Evolutionary conservation across 1,140 invertebrate species (phyloP).

Genomic region (Zaprionus africanus): DNA sequence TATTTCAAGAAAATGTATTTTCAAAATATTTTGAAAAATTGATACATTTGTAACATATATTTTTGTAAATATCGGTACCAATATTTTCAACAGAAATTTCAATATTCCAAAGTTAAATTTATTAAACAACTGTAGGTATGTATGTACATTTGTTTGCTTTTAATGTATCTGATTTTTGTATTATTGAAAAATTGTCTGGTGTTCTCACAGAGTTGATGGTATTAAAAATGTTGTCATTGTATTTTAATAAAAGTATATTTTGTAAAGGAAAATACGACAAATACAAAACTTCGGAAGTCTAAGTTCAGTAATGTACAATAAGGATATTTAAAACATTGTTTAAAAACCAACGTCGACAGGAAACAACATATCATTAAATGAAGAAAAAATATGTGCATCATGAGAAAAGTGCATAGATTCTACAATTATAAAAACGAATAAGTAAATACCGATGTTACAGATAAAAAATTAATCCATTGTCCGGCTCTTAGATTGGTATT

Average conservation of each 20-base stretch:
- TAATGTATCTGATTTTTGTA: neutral
- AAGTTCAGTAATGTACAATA: conserved; percentile 65
- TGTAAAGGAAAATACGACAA: conserved; percentile 79
- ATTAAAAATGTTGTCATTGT: conserved; percentile 1
- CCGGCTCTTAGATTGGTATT: conserved; percentile 7
- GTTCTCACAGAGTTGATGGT: neutral
- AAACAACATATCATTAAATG: conserved; percentile 56
- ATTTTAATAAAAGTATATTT: conserved; percentile 64
- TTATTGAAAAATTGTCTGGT: neutral
- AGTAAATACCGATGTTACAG: neutral
- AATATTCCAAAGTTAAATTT: neutral
- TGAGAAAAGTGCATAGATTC: conserved; percentile 38
- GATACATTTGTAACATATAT: too few species aligned
- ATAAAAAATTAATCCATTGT: conserved; percentile 14
- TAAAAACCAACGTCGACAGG: conserved; percentile 57
- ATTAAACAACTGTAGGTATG: neutral
- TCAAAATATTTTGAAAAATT: too few species aligned
- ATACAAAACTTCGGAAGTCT: conserved; percentile 65
- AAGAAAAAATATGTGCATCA: conserved; percentile 41
- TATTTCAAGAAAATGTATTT: too few species aligned
- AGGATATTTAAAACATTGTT: conserved; percentile 56
- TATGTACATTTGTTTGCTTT: neutral
- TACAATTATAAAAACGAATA: conserved; percentile 48
- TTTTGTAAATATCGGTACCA: too few species aligned
- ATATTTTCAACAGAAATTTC: neutral